Conservation (phyloP, 1,140 invertebrate genomes). For the Leptopilina boulardi region DNA sequence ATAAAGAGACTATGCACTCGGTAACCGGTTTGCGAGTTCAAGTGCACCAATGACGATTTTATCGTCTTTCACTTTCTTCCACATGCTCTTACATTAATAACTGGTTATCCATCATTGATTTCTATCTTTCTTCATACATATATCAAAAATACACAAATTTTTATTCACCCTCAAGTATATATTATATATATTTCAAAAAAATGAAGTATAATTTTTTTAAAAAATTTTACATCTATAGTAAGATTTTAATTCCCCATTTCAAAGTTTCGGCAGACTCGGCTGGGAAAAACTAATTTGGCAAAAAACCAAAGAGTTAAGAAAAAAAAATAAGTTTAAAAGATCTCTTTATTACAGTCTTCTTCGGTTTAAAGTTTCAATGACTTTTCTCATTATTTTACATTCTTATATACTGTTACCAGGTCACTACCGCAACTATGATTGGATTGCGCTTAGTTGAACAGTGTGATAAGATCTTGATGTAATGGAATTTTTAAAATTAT, state of each 20-base stretch:
- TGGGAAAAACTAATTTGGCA: too few species aligned
- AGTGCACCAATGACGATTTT: conserved; percentile 20
- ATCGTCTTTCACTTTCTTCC: conserved; percentile 22
- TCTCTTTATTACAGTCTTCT: background rate
- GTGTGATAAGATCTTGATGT: background rate
- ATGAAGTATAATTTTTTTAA: too few species aligned
- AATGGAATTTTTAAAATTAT: background rate
- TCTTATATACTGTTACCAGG: background rate
- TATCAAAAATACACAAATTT: background rate
- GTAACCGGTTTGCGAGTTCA: conserved; percentile 18
- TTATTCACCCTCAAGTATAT: background rate
- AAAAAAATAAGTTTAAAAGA: too few species aligned
- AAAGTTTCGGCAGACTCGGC: too few species aligned
- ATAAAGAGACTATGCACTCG: conserved; percentile 2
- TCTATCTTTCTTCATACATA: background rate
- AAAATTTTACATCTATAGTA: too few species aligned
- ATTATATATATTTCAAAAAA: too few species aligned
- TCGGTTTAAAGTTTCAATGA: background rate
- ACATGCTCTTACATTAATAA: background rate
- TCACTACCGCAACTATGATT: background rate
- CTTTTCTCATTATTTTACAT: background rate
- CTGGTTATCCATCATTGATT: background rate
- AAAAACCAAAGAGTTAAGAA: too few species aligned
- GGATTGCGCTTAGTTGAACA: background rate
- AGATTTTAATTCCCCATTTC: too few species aligned